A percentile compares a stretch with the other conserved stretches of the same genome.
Conservation (phyloP, 2,113 vertebrate species). For the Ciconia boyciana region DNA sequence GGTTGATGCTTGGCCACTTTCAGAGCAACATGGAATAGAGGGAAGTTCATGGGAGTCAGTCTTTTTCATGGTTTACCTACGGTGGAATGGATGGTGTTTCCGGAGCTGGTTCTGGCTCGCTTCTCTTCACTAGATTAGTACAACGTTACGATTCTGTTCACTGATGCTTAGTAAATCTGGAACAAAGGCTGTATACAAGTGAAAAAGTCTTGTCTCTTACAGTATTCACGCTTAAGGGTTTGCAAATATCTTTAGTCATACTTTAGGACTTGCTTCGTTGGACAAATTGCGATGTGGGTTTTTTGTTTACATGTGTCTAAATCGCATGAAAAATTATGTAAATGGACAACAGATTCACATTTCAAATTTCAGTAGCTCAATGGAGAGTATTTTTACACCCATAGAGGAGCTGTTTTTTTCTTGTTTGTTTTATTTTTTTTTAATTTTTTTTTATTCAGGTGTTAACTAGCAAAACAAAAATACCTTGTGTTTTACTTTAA, state of each 20-base stretch:
- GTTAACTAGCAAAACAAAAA: background rate
- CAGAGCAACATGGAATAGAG: background rate
- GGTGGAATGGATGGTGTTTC: background rate
- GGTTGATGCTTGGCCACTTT: background rate
- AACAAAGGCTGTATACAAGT: background rate
- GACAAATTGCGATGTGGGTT: background rate
- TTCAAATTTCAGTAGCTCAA: background rate
- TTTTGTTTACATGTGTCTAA: background rate
- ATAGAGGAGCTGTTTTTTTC: background rate
- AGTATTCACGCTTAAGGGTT: background rate
- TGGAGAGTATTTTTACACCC: background rate
- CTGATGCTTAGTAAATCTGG: background rate
- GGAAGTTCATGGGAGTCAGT: background rate
- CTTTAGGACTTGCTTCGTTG: background rate
- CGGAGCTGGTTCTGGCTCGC: background rate
- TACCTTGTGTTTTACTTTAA: background rate
- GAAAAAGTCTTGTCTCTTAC: background rate
- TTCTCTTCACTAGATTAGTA: background rate
- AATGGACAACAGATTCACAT: background rate
- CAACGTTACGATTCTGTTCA: rapidly evolving
- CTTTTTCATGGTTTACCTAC: background rate
- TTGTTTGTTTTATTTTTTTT: background rate
- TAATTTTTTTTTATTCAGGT: background rate
- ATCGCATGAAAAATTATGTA: background rate
- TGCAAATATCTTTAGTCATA: background rate